Conservation (phyloP, 1,140 invertebrate genomes). For the Drosophila burlai region DNA sequence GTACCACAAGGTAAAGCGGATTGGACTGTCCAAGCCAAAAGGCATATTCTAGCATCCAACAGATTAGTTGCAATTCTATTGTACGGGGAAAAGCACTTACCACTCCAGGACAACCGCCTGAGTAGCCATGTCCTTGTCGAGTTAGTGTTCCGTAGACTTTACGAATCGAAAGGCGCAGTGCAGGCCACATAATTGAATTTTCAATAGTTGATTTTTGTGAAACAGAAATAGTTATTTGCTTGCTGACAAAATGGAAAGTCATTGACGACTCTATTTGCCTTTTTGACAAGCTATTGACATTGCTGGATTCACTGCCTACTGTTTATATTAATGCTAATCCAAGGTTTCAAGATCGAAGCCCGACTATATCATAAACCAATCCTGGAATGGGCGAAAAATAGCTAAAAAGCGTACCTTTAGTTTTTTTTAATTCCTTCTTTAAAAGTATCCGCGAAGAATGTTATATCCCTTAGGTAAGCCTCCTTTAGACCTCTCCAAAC, state of each 20-base stretch:
- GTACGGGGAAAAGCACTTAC: slow-evolving; percentile 23
- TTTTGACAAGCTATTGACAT: background rate
- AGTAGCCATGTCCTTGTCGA: slow-evolving; percentile 41
- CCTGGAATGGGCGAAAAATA: background rate
- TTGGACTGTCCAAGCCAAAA: slow-evolving; percentile 51
- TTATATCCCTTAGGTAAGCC: background rate
- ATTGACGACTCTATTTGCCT: background rate
- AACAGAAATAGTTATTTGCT: slow-evolving; percentile 2
- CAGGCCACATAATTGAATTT: slow-evolving; percentile 53
- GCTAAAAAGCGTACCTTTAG: background rate
- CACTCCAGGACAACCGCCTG: slow-evolving; percentile 52
- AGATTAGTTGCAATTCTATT: background rate
- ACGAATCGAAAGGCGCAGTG: slow-evolving; percentile 21
- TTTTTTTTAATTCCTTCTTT: background rate
- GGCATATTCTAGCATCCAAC: slow-evolving; percentile 52
- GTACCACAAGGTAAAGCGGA: slow-evolving; percentile 61
- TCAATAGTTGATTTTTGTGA: background rate
- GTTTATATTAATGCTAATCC: background rate
- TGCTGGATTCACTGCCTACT: slow-evolving; percentile 2
- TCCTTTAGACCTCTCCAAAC: background rate
- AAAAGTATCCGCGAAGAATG: background rate
- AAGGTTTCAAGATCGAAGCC: background rate
- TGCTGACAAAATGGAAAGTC: background rate
- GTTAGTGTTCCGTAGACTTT: slow-evolving; percentile 18
- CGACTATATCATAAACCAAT: background rate